Base-by-base conservation (phyloP, 2,888 invertebrate genomes). In the Rambutsinella grinnellia region DNA sequence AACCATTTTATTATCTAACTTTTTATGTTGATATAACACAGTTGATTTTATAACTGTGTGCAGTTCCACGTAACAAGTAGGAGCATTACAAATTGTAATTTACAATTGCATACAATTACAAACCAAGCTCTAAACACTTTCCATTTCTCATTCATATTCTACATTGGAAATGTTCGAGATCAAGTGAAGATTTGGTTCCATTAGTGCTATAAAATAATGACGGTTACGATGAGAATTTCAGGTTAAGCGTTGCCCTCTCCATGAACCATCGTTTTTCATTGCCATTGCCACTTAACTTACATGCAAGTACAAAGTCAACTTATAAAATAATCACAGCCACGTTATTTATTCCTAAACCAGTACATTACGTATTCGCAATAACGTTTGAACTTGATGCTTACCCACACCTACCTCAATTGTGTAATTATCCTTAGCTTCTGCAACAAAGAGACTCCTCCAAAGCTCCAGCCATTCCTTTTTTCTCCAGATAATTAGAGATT, bases 191-290 rank as follows among this genome's bases (percentile, higher is more conserved):
- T 53, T 26, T 24, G 36, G 15, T 15, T 47, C 8, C 6, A 5
- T 8, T 23, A 46, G 27, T 53, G 51, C 19, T 53, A 27, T 53
- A n/a, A 13, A 24, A 62, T 56, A 62, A 62, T 28, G 70, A 47
- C 47, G 46, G 47, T 65, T 65, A 67, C 21, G n/a, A 62, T 70
- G 70, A 62, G 70, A 70, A 70, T 62, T 70, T 70, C 61, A 53
- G 54, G n/a, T n/a, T n/a, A n/a, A n/a, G n/a, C n/a, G n/a, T n/a
- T n/a, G n/a, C n/a, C n/a, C n/a, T n/a, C n/a, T n/a, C n/a, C n/a
- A n/a, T n/a, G n/a, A n/a, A n/a, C 62, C 27, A 53, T 60, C 60
- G 54, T 54, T 54, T 61, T 61, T 51, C 54, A 70, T 47, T 47
- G 62, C 62, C 62, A 51, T 24, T n/a, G n/a, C n/a, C n/a, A n/a